A percentile compares a stretch with the other conserved stretches of the same genome.
Evolutionary conservation across 2,888 invertebrate genomes (phyloP).

Genomic region (Meteorus cinctellus): DNA sequence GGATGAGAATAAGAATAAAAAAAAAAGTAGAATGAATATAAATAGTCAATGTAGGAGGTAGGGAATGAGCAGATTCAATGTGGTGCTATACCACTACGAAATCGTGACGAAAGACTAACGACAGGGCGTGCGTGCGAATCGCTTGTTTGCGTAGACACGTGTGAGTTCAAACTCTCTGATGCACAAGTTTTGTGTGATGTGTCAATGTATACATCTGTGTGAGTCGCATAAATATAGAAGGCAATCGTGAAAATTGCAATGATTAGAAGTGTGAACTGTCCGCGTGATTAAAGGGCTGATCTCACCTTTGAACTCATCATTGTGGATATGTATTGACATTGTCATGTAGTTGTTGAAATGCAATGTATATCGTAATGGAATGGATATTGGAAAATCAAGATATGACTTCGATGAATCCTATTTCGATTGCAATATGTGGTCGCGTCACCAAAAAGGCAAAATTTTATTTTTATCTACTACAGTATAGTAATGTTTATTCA

Average conservation of each 20-base stretch:
- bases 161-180: conserved; percentile 25
- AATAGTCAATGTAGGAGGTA: conserved; percentile 30
- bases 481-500: neutral
- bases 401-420: neutral
- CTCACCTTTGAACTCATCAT: neutral
- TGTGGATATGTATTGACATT: neutral
- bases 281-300: conserved; percentile 46
- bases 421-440: neutral
- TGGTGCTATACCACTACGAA: conserved; percentile 6
- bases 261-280: conserved; percentile 54
- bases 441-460: neutral
- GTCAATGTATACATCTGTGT: conserved; percentile 17
- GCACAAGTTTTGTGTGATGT: neutral
- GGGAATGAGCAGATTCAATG: conserved; percentile 19
- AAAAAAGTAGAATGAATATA: conserved; percentile 38
- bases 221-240: conserved; percentile 1
- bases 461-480: neutral
- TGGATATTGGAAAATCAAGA: neutral
- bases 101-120: conserved; percentile 42
- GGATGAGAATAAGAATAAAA: conserved; percentile 5
- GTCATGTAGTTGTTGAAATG: neutral
- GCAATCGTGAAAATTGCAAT: conserved; percentile 50
- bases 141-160: conserved; percentile 42
- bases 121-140: conserved; percentile 39
- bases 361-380: neutral